These are phyloP conservation scores for Eulemur albifrons DNA, from an alignment of 2,797 vertebrate species.

Conservation along the genomic window DNA sequence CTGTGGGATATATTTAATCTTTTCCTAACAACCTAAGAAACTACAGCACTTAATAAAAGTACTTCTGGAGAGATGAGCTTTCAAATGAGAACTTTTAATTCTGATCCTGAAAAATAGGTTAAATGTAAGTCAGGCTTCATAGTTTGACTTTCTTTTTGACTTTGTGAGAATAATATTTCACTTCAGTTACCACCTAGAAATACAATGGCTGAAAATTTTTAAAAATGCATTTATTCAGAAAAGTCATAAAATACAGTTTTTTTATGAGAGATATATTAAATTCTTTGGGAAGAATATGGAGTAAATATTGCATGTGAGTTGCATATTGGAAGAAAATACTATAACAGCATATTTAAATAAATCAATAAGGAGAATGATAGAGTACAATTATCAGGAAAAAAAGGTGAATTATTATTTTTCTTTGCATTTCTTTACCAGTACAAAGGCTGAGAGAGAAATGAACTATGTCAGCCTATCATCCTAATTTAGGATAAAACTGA, in stretches of 20 bases:
- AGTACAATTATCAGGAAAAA: background rate
- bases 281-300: background rate
- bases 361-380: background rate
- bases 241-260: background rate
- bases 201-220: background rate
- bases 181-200: background rate
- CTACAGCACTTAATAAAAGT: background rate
- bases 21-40: background rate
- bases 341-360: background rate
- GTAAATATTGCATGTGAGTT: background rate
- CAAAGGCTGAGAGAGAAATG: background rate
- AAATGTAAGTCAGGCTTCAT: background rate
- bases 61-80: background rate
- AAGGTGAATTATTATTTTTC: background rate
- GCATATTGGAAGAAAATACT: background rate
- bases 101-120: background rate
- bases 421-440: background rate
- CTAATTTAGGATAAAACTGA: background rate
- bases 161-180: conserved; percentile 12
- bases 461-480: background rate
- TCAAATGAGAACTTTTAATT: background rate
- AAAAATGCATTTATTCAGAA: background rate
- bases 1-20: background rate
- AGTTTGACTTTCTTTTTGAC: background rate
- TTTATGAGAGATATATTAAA: conserved; percentile 14